Evolutionary conservation across 2,888 invertebrate genomes (phyloP).

Genomic region (Omphaloscelis lunosa): DNA sequence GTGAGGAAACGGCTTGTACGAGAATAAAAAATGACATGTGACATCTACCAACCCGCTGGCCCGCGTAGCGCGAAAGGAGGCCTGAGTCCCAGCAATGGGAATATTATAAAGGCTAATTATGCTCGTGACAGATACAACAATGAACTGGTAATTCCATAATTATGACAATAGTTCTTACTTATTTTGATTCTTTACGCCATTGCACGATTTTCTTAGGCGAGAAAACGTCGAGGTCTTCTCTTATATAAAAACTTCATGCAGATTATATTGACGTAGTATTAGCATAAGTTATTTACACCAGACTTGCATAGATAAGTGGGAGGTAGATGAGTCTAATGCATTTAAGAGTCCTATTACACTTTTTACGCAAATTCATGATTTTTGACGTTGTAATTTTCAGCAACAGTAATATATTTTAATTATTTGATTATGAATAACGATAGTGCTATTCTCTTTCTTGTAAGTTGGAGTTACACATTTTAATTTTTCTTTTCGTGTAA

Average conservation of each 20-base stretch:
- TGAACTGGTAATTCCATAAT: neutral
- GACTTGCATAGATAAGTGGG: slow-evolving; percentile 22
- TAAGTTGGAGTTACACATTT: no score
- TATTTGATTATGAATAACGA: no score
- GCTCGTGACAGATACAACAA: neutral
- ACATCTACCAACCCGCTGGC: no score
- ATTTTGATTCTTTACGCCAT: slow-evolving; percentile 17
- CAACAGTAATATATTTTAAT: no score
- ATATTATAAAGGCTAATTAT: neutral
- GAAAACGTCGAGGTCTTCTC: slow-evolving; percentile 7
- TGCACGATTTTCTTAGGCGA: neutral
- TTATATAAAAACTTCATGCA: slow-evolving; percentile 47
- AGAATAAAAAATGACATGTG: neutral
- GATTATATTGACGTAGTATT: slow-evolving; percentile 42
- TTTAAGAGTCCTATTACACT: no score
- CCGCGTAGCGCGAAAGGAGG: no score
- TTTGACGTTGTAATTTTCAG: no score
- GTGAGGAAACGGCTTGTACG: neutral
- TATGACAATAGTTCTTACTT: neutral
- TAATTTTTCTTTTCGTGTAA: no score
- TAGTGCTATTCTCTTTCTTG: no score
- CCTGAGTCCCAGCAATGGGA: neutral
- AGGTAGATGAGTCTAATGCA: slow-evolving; percentile 36
- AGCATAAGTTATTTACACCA: slow-evolving; percentile 51
- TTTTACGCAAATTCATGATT: no score